These are phyloP conservation scores for Sylvia atricapilla DNA, from an alignment of 2,113 vertebrate species.

Conservation along the genomic window DNA sequence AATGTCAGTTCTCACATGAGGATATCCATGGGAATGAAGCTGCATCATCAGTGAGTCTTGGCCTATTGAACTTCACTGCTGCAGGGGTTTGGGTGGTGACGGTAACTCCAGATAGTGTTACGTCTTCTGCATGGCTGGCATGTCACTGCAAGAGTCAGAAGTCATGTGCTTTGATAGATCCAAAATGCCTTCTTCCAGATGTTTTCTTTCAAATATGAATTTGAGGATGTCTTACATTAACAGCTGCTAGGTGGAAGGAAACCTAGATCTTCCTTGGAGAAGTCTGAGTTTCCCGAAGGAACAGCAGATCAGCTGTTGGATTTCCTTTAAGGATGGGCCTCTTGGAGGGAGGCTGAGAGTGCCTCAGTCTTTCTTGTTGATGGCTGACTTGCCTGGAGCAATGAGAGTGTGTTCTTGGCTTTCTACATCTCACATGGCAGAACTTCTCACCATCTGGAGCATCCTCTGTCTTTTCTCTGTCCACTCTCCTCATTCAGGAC, in stretches of 20 bases:
- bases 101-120: rapidly evolving
- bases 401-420: not conserved
- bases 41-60: not conserved
- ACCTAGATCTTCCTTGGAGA: not conserved
- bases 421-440: not conserved
- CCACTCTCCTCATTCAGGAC: not conserved
- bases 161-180: not conserved
- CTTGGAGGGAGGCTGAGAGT: not conserved
- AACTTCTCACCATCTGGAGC: not conserved
- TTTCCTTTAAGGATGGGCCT: not conserved
- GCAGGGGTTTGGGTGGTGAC: not conserved
- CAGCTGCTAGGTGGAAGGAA: not conserved
- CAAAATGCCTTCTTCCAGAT: not conserved
- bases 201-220: not conserved
- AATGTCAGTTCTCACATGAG: not conserved
- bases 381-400: not conserved
- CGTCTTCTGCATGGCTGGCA: rapidly evolving
- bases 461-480: not conserved
- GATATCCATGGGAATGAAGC: not conserved
- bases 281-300: not conserved
- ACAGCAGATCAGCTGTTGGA: not conserved
- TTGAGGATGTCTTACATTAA: not conserved
- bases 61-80: not conserved
- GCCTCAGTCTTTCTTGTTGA: not conserved
- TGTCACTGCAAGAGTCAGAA: not conserved